Evolutionary conservation across 1,140 invertebrate genomes (phyloP), one percentile per base, ranked within the genome.

Genomic region (Zaprionus africanus): DNA sequence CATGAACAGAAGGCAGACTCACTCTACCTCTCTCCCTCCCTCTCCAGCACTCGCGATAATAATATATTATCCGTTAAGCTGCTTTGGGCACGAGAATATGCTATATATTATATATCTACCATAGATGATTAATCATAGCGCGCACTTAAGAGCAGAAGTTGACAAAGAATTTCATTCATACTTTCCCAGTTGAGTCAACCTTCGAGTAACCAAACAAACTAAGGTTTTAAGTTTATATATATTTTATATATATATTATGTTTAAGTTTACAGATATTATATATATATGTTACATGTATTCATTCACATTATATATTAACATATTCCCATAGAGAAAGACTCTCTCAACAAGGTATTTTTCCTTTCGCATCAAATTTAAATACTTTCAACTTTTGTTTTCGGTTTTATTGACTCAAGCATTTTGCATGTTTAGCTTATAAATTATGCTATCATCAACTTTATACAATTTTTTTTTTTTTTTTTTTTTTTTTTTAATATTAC

Each of bases 1-100:
- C 83, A 87, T 87, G 84, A 87, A 87, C 62, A 76, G 63, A 58
- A 76, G 76, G 79, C 74, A 87, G 83, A 80, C 77, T 64, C 22
- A 22, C 22, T 22, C 22, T 22, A 22, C 22, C 22, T 22, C 38
- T 46, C 53, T 34, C 56, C 34, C 43, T 38, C 12, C n/a, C n/a
- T n/a, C 41, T 46, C 2, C 41, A 5, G n/a, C 41, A 0, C 41
- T 19, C 9, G 22, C 9, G 22, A 1, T 51, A 51, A 51, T 51
- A 51, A 51, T 51, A 51, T 51, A 51, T 51, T 24, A 24, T 49
- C 7, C 19, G 46, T 24, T 51, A 51, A 51, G 46, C 46, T 51
- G 19, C 46, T 51, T 12, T 49, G 43, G 17, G 17, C 43, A 49
- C 17, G 46, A 22, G 5, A 13, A 51, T 11, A 51, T 51, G 13